These are phyloP conservation scores for Aleiodes leptofemur DNA, from an alignment of 2,888 invertebrate species.

Conservation along the genomic window DNA sequence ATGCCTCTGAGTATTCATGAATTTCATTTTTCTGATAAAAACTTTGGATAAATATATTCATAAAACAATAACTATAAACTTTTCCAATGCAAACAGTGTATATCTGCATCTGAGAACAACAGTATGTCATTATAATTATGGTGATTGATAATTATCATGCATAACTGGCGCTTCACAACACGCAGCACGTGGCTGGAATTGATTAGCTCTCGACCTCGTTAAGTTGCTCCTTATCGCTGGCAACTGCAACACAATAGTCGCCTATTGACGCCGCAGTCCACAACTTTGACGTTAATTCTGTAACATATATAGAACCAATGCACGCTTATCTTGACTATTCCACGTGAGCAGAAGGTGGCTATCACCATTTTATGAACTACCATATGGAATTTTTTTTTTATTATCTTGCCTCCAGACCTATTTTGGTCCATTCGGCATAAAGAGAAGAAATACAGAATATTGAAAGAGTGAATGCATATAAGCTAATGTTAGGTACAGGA, in stretches of 20 bases:
- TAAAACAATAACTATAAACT: background rate
- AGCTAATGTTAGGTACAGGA: too few species aligned
- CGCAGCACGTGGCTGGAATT: conserved; percentile 50
- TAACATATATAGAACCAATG: background rate
- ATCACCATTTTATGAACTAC: background rate
- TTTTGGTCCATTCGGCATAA: too few species aligned
- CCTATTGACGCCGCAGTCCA: conserved; percentile 13
- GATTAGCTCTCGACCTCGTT: conserved; percentile 55
- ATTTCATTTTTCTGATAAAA: too few species aligned
- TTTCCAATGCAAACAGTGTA: background rate
- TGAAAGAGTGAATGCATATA: too few species aligned
- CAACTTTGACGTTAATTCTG: conserved; percentile 18
- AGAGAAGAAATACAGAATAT: too few species aligned
- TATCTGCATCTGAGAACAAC: background rate
- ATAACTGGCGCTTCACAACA: conserved; percentile 24
- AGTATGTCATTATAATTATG: conserved; percentile 31
- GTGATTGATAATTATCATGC: conserved; percentile 42
- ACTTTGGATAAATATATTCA: too few species aligned
- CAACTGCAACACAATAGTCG: conserved; percentile 9
- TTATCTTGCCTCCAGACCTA: too few species aligned
- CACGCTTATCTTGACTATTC: background rate
- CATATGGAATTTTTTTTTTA: too few species aligned
- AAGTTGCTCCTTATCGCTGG: conserved; percentile 38
- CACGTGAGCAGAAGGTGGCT: conserved; percentile 8
- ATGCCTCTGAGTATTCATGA: background rate